Evolutionary conservation across 2,888 invertebrate species (phyloP), one percentile per base, ranked within the genome.

Genomic region (Ormia ochracea): DNA sequence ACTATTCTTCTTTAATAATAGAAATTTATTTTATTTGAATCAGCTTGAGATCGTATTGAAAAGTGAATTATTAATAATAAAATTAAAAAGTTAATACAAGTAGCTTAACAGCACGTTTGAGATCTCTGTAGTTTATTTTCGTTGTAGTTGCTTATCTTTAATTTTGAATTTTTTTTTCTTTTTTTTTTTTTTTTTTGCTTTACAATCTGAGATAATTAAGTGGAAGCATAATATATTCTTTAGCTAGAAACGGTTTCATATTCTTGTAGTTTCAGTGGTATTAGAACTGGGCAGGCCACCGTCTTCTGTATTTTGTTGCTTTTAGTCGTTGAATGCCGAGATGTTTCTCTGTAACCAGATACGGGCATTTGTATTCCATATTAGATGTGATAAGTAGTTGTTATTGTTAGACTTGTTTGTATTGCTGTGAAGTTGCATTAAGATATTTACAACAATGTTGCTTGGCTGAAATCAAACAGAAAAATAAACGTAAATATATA

Each of bases 221-320:
- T 61, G 14, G 31, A 61, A 61, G 41, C 33, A 45, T 48, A 48
- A 52, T 63, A 54, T 17, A 63, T 54, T 72, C 33, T 54, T 33
- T 7, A 43, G 17, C 23, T 19, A 10, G 33, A 17, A 21, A 43
- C 19, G n/a, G 31, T 54, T 72, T 52, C 19, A 12, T 17, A 17
- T 63, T 43, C 19, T 43, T 9, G 17, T 43, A 43, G 31, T 36
- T 48, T 36, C 26, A 45, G 36, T 33, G 10, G 19, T 26, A 9
- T 36, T 70, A 21, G 21, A 50, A 81, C 82, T 85, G 82, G 83
- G 82, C 83, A 84, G 82, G 85, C 82, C 85, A 82, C 82, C 83
- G 82, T 36, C 19, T 58, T n/a, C 84, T 70, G 80, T 61, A 72
- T 45, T 73, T 52, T 23, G 12, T 52, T 33, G 17, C 12, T 28